Conservation (phyloP, 2,888 invertebrate genomes). For the Chloroclystis v-ata region DNA sequence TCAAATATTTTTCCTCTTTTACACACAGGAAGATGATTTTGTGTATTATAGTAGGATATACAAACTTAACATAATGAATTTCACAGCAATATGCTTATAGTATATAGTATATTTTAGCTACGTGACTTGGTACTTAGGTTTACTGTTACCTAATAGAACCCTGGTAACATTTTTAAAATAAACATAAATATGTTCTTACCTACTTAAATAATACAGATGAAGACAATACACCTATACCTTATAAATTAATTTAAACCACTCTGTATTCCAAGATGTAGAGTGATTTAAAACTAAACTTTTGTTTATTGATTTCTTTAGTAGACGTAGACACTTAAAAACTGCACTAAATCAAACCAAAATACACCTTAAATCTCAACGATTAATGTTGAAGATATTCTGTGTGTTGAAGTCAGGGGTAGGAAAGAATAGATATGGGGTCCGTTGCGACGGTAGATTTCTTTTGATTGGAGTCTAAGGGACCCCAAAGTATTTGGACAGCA, state of each 20-base stretch:
- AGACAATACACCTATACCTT: no score
- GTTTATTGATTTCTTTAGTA: conserved; percentile 73
- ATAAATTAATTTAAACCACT: conserved; percentile 30
- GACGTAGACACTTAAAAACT: conserved; percentile 67
- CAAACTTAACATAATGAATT: no score
- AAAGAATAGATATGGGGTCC: conserved; percentile 76
- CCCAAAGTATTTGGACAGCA: conserved; percentile 77
- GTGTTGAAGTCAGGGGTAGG: conserved; percentile 51
- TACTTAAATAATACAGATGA: no score
- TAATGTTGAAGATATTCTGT: conserved; percentile 31
- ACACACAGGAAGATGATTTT: no score
- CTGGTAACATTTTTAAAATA: no score
- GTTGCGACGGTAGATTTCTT: conserved; percentile 65
- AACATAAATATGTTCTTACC: no score
- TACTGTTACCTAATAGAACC: no score
- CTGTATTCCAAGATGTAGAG: conserved; percentile 53
- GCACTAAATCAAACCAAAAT: conserved; percentile 29
- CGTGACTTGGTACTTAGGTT: no score
- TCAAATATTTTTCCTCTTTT: no score
- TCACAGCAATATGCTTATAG: no score
- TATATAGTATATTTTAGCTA: no score
- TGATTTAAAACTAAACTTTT: conserved; percentile 69
- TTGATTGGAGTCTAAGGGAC: conserved; percentile 71
- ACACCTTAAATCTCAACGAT: conserved; percentile 3
- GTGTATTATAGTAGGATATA: no score